A percentile compares a stretch with the other conserved stretches of the same genome.
Conservation (phyloP, 2,888 invertebrate species). For the Eupithecia centaureata region DNA sequence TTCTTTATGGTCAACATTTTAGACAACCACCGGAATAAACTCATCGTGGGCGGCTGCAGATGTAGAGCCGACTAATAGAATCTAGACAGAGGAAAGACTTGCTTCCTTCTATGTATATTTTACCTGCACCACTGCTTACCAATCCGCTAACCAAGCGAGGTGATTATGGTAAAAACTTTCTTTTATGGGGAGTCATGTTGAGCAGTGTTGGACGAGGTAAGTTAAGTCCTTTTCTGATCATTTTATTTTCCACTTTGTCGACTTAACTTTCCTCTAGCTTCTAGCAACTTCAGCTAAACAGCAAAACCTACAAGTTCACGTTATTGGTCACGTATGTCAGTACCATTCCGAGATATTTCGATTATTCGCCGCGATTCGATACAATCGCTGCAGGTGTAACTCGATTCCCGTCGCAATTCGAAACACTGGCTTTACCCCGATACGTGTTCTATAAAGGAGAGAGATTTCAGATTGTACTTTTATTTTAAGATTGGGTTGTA, state of each 20-base stretch:
- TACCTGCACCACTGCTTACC: neutral
- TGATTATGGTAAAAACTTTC: too few species aligned
- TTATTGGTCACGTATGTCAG: constrained; percentile 42
- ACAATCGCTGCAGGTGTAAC: constrained; percentile 35
- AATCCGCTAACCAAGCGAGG: neutral
- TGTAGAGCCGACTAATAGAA: neutral
- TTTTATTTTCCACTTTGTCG: neutral
- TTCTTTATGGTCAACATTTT: neutral
- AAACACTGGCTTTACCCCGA: constrained; percentile 11
- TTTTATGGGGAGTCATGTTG: too few species aligned
- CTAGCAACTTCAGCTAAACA: constrained; percentile 2
- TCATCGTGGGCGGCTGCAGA: neutral
- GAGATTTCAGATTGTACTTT: constrained; percentile 24
- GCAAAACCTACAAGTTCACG: constrained; percentile 2
- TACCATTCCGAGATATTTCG: constrained; percentile 34
- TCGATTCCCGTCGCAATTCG: constrained; percentile 25
- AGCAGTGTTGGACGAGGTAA: too few species aligned
- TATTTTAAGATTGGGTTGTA: constrained; percentile 15
- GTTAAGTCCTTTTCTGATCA: neutral
- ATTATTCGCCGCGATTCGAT: constrained; percentile 34
- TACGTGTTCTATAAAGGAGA: constrained; percentile 29
- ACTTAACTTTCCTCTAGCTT: neutral
- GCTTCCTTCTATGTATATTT: neutral
- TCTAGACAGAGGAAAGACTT: neutral
- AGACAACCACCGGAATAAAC: neutral